Percentiles rank a stretch among this genome's conserved stretches.
Evolutionary conservation across 2,888 invertebrate genomes (phyloP).

Genomic region (Uropetala carovei): DNA sequence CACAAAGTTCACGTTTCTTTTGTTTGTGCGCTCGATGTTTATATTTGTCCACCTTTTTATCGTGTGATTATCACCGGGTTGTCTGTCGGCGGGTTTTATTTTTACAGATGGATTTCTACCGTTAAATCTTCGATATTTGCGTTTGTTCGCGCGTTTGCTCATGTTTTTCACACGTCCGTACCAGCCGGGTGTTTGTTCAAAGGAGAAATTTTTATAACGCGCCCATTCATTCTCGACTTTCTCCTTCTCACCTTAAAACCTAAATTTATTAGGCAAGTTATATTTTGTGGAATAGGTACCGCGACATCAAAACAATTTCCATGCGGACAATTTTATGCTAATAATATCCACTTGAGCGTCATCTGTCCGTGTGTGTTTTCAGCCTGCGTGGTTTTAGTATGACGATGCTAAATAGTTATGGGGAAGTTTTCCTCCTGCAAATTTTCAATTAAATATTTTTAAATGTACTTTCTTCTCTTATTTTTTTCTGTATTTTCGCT

Average conservation of each 20-base stretch:
- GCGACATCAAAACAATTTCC: no score
- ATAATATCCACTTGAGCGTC: no score
- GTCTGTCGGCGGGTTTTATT: neutral
- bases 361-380: no score
- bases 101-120: neutral
- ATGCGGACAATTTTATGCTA: no score
- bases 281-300: no score
- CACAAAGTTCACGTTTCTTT: neutral
- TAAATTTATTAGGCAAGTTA: no score
- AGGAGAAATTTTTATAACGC: neutral
- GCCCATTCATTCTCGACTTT: neutral
- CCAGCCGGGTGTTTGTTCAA: neutral
- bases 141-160: neutral
- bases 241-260: neutral
- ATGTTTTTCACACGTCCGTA: neutral
- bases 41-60: neutral
- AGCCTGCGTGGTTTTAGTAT: no score
- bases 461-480: no score
- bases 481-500: no score
- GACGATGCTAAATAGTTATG: no score
- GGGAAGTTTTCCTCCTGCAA: no score
- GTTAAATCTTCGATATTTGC: neutral
- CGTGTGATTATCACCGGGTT: neutral
- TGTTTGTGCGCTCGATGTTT: neutral
- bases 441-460: no score